Conservation (phyloP, 2,113 vertebrate genomes). For the Aphelocoma coerulescens region DNA sequence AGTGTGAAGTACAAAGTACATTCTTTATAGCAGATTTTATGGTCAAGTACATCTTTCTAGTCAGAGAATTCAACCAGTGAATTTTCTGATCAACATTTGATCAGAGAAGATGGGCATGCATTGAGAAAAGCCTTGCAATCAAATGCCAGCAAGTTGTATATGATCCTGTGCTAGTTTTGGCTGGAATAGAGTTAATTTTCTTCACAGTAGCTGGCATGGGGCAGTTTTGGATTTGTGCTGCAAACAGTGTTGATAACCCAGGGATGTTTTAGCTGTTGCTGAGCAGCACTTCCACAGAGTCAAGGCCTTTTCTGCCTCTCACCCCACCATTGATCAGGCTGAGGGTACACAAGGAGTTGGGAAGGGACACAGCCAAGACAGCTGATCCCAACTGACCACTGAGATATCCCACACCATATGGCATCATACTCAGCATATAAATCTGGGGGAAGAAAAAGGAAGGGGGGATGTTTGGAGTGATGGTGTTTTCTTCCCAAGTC, state of each 20-base stretch:
- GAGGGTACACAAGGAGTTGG: background rate
- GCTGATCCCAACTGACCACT: background rate
- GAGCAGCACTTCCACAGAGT: accelerated
- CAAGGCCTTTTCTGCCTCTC: background rate
- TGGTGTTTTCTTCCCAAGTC: background rate
- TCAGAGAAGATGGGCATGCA: background rate
- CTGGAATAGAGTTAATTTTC: background rate
- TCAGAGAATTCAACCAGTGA: background rate
- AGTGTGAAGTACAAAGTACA: background rate
- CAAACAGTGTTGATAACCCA: background rate
- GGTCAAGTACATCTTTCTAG: background rate
- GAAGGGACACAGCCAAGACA: background rate
- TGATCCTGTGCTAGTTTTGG: background rate
- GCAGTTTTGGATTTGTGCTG: background rate
- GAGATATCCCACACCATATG: background rate
- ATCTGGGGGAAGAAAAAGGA: background rate
- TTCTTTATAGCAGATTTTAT: background rate
- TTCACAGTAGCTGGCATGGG: background rate
- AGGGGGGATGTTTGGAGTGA: background rate
- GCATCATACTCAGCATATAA: background rate
- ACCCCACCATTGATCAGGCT: accelerated
- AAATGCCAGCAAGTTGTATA: background rate
- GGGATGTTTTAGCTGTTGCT: background rate
- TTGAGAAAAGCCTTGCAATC: background rate
- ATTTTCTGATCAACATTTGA: background rate